Percentiles rank a stretch among this genome's conserved stretches.
Evolutionary conservation across 2,888 invertebrate genomes (phyloP).

Genomic region (Andrena praecox): DNA sequence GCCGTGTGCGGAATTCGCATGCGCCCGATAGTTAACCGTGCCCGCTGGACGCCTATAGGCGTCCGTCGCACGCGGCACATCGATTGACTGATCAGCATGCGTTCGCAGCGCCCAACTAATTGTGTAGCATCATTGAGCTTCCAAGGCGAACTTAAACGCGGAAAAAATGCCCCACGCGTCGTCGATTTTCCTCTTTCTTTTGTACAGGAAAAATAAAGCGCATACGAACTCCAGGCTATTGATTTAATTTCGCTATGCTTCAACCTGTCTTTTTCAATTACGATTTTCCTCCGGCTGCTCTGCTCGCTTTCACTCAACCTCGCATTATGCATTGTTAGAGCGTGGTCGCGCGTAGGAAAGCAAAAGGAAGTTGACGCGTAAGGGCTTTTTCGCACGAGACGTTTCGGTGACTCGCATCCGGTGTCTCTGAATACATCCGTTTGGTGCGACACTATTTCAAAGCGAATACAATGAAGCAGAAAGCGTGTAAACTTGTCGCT

Average conservation of each 20-base stretch:
- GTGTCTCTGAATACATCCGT: no score
- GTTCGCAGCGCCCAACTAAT: not conserved
- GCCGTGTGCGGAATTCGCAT: not conserved
- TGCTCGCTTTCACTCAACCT: slow-evolving; percentile 21
- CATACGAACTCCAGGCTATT: not conserved
- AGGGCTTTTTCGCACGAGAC: slow-evolving; percentile 7
- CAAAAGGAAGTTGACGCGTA: slow-evolving; percentile 2
- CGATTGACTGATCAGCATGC: not conserved
- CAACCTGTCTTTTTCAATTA: not conserved
- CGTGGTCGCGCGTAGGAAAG: not conserved
- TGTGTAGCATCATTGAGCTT: no score
- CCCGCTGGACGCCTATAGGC: not conserved
- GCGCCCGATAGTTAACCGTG: not conserved
- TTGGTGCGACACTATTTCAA: no score
- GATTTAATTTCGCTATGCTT: slow-evolving; percentile 14
- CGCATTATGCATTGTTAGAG: not conserved
- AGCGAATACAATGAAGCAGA: no score
- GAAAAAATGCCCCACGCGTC: no score
- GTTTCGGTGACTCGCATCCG: no score
- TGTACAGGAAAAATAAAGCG: not conserved
- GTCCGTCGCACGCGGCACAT: not conserved
- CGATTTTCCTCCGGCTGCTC: slow-evolving; percentile 6
- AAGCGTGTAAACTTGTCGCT: no score
- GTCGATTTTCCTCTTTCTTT: not conserved
- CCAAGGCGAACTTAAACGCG: no score